Evolutionary conservation across 2,113 vertebrate species (phyloP).

Genomic region (Nansenia antarctica): DNA sequence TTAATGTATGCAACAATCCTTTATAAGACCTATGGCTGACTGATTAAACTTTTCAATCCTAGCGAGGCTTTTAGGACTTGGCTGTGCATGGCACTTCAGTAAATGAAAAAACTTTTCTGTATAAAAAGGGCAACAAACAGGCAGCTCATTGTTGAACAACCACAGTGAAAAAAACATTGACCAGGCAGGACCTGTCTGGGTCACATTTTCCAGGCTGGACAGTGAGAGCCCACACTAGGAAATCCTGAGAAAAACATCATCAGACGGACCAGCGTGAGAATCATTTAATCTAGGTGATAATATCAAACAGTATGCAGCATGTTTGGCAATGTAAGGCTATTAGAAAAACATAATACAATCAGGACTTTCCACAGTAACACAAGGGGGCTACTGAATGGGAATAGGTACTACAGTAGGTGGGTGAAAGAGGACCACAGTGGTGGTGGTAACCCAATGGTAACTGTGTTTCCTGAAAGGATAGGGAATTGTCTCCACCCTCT

Average conservation of each 20-base stretch:
- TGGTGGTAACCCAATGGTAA: neutral
- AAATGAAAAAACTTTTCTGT: constrained; percentile 20
- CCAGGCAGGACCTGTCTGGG: constrained; percentile 7
- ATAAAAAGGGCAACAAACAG: constrained; percentile 17
- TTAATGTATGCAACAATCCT: constrained; percentile 10
- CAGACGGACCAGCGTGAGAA: neutral
- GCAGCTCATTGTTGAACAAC: constrained; percentile 32
- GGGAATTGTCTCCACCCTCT: constrained; percentile 50
- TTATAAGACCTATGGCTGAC: constrained; percentile 6
- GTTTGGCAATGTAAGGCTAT: neutral
- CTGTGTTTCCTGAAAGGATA: constrained; percentile 37
- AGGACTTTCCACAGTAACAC: neutral
- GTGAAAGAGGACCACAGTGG: constrained; percentile 45
- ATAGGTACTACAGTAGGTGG: neutral
- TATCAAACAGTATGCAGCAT: neutral
- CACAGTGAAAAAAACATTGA: constrained; percentile 2
- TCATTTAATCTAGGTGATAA: neutral
- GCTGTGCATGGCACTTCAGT: constrained; percentile 21
- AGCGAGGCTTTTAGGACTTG: constrained; percentile 8
- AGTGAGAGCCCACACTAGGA: neutral
- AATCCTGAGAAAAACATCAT: neutral
- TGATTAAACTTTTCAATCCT: constrained; percentile 9
- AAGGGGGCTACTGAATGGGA: neutral
- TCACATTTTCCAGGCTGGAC: constrained; percentile 47
- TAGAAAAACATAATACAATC: neutral